Conservation (phyloP, 2,888 invertebrate species). For the Synanthedon tipuliformis region DNA sequence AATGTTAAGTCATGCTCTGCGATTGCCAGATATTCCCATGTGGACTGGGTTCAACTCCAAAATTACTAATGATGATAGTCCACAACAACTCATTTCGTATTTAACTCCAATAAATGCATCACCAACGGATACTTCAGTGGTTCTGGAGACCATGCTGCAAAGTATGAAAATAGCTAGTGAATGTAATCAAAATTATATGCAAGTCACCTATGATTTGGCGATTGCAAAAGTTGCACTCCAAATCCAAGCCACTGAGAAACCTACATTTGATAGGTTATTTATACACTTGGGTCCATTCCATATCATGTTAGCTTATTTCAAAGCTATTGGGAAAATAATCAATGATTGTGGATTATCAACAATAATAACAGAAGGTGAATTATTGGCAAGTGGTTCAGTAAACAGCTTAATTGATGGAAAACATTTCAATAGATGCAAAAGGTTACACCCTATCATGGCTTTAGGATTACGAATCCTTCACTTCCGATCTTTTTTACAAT, state of each 20-base stretch:
- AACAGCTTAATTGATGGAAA: constrained; percentile 19
- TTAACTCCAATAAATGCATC: constrained; percentile 23
- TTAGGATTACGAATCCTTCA: constrained; percentile 17
- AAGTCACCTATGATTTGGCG: constrained; percentile 21
- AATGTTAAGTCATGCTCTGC: constrained; percentile 8
- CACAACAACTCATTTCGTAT: constrained; percentile 19
- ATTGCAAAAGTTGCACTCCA: constrained; percentile 13
- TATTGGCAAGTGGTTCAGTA: constrained; percentile 17
- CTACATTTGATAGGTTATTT: constrained; percentile 21
- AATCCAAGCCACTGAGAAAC: constrained; percentile 15
- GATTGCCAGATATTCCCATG: constrained; percentile 11
- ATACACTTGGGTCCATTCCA: constrained; percentile 20
- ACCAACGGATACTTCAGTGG: constrained; percentile 17
- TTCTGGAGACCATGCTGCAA: constrained; percentile 17
- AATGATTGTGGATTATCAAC: constrained; percentile 18
- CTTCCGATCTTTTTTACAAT: constrained; percentile 15
- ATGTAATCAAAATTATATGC: constrained; percentile 14
- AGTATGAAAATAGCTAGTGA: constrained; percentile 15
- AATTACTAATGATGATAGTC: constrained; percentile 13
- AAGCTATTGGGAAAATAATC: constrained; percentile 20
- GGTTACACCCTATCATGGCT: constrained; percentile 16
- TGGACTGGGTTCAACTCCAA: constrained; percentile 22
- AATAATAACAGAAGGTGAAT: constrained; percentile 8
- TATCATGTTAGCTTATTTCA: constrained; percentile 19
- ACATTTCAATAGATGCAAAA: constrained; percentile 23